Base-by-base conservation (phyloP, 1,140 invertebrate genomes). In the Conus ventricosus region DNA sequence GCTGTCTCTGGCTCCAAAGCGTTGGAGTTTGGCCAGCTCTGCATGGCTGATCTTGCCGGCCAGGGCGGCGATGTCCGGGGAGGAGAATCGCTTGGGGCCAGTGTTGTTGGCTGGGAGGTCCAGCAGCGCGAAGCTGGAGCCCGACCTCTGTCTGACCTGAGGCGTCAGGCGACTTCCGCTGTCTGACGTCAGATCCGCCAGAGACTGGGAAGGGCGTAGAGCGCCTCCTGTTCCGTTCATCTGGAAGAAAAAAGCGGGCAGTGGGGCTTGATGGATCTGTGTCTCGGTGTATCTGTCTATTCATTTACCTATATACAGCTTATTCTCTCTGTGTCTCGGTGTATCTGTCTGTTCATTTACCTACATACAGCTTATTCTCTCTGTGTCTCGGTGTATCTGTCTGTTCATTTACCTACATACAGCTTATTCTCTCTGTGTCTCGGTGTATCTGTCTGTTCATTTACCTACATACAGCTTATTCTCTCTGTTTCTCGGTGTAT, bases 111-210 rank as follows among this genome's bases (percentile, higher is more conserved):
- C 27, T n/a, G 85, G 51, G 10, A 87, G 71, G 75, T 87, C 85
- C 20, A 87, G 85, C 5, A 87, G 53, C 3, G 39, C 85, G 4
- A 39, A n/a, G 71, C 85, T 87, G 71, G 85, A 86, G 5, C 85
- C 85, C 10, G 85, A 87, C 39, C 85, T 53, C 71, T 87, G 85
- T 54, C n/a, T 67, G n/a, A 54, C 71, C 10, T 15, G 4, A 23
- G 75, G 55, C 17, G 4, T 11, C 63, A 17, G 84, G 57, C 17
- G 51, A 51, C 25, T 55, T 23, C 10, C 17, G 71, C 51, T 39
- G 23, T 75, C 71, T 57, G 54, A 55, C 71, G 53, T 87, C 53
- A 87, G 85, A 54, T 87, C 85, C 7, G 85, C 85, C 75, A 87
- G 53, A 11, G 85, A 87, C 71, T 51, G 71, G 39, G 85, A 87